Base-by-base conservation (phyloP, 1,140 invertebrate species). In the Sesamia nonagrioides region DNA sequence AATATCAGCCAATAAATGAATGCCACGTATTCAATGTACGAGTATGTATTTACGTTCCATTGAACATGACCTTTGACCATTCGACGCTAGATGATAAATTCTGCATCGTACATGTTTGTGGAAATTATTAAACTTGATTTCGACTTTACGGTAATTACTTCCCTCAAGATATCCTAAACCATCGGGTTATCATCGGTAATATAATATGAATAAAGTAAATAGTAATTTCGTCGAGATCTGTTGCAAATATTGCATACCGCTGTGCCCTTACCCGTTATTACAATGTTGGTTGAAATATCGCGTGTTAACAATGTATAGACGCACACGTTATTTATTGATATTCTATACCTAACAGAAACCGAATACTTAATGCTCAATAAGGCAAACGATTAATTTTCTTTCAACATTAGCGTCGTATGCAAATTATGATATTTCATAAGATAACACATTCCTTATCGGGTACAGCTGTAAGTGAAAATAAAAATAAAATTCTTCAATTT, bases 401-500 rank as follows among this genome's bases (percentile, higher is more conserved):
- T 61, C 76, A 54, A 69, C 54, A 78, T 82, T 82, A 78, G 56
- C 76, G 66, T 60, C 74, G 74, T 77, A 78, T 77, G 66, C 48
- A 72, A 76, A 79, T 82, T 63, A 79, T 79, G 52, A 78, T 82
- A 78, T 71, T 81, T 68, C 66, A 71, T 71, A 45, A 71, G 80
- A 77, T 81, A 78, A 79, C 60, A 77, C 50, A 77, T 79, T 48
- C 58, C 58, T 74, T 66, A 80, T 72, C 79, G 58, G 17, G 76
- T 80, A 77, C 80, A 84, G 73, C 80, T 82, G 80, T 71, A 69
- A 75, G 71, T 79, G 61, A 73, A 74, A 74, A 76, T 78, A 76
- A 77, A 84, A 66, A 75, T 60, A 72, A 81, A 66, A 81, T 84
- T 77, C 76, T 76, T 77, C 74, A 88, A 84, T 85, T 85, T 82